These are phyloP conservation scores for Sebastolobus altivelis DNA, from an alignment of 2,797 vertebrate genomes.

Conservation along the genomic window DNA sequence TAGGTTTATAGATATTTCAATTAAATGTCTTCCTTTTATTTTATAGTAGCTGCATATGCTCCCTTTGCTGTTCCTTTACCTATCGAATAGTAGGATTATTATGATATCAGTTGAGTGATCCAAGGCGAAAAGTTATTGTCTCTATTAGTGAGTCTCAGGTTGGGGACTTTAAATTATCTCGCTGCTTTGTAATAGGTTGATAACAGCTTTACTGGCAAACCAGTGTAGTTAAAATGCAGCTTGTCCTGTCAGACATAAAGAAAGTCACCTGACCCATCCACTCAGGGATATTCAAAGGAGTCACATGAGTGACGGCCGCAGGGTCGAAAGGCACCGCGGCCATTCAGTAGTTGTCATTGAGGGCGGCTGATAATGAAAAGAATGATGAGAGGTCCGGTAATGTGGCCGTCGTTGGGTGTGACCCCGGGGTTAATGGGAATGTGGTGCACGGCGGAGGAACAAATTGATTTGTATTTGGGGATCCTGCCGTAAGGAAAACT, in stretches of 20 bases:
- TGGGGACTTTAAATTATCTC: neutral
- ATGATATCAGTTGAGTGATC: neutral
- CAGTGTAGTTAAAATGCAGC: neutral
- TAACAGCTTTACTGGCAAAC: neutral
- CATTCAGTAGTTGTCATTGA: neutral
- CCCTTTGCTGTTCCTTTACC: neutral
- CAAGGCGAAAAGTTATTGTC: neutral
- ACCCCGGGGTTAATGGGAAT: conserved; percentile 52
- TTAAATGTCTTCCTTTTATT: neutral
- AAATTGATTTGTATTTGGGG: conserved; percentile 16
- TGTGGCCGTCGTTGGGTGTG: conserved; percentile 8
- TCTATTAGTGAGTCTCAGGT: neutral
- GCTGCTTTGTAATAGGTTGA: neutral
- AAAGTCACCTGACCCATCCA: conserved; percentile 8
- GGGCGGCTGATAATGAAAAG: conserved; percentile 1
- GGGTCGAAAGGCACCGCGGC: neutral
- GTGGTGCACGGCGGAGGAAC: neutral
- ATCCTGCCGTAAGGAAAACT: neutral
- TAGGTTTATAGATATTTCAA: neutral
- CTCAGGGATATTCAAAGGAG: neutral
- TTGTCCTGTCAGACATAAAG: conserved; percentile 15
- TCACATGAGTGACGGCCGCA: neutral
- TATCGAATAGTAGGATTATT: neutral
- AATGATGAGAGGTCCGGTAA: conserved; percentile 23
- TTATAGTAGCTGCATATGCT: neutral